These are phyloP conservation scores for Epizoanthus fatuus DNA, from an alignment of 92 coral and sea anemone genomes.

Conservation along the genomic window DNA sequence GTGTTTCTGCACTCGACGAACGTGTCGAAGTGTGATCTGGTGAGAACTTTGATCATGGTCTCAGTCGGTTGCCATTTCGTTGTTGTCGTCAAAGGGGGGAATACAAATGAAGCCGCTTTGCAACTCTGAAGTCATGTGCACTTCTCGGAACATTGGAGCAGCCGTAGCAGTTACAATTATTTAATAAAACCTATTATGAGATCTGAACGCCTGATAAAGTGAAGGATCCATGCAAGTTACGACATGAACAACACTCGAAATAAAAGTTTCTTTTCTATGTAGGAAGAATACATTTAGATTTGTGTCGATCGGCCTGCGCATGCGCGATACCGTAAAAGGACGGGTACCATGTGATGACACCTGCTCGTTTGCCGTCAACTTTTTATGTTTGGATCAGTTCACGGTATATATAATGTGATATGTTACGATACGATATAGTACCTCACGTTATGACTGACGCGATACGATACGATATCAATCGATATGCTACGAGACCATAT, in stretches of 20 bases:
- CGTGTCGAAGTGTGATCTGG: slow-evolving; percentile 78
- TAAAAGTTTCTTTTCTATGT: too few relatives aligned
- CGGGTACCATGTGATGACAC: neutral
- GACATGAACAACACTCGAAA: too few relatives aligned
- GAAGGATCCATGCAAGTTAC: too few relatives aligned
- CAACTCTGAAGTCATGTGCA: neutral
- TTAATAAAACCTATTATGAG: too few relatives aligned
- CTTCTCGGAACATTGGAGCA: neutral
- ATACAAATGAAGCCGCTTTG: neutral
- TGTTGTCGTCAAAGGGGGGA: neutral
- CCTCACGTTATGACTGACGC: too few relatives aligned
- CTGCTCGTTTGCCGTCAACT: neutral
- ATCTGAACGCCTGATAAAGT: too few relatives aligned
- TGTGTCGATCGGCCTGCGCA: neutral
- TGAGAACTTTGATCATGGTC: slow-evolving; percentile 58
- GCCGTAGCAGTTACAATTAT: neutral
- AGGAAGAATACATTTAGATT: too few relatives aligned
- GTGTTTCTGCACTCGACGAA: slow-evolving; percentile 68
- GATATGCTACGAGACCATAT: too few relatives aligned
- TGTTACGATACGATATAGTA: too few relatives aligned
- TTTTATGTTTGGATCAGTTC: neutral
- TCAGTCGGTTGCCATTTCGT: neutral
- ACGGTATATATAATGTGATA: neutral
- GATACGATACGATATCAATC: too few relatives aligned
- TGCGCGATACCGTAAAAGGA: neutral